Evolutionary conservation across 1,140 invertebrate species (phyloP), one percentile per base, ranked within the genome.

Genomic region (Harpegnathos saltator): DNA sequence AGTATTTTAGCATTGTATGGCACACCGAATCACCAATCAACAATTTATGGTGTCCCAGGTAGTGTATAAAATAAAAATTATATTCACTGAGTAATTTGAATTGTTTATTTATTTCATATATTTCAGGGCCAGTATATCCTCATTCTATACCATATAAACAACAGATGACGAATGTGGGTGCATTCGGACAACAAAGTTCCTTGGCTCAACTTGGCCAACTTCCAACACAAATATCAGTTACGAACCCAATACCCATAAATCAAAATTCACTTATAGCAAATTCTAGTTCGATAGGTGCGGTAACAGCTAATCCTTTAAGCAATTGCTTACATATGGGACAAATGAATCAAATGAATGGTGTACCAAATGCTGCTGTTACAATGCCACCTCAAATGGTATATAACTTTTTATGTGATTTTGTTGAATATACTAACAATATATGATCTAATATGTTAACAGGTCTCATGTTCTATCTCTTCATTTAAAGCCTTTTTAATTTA

Each of bases 1-100:
- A 99, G 98, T 91, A 99, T 99, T 94, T 94, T 99, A 91, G 98
- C 98, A 5, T 93, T 99, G 44, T 99, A 98, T 93, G 97, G 96
- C 84, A 97, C 92, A 58, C 89, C 92, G 0, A 92, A 71, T 86
- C 88, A 88, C 78, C 92, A 92, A 69, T 91, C 92, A 84, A 59
- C 89, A 2, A 87, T 92, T 61, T 93, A 92, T 69, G 90, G 89
- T 87, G 90, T 91, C 81, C 54, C 90, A 72, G 88, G 92, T 93
- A 87, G n/a, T 50, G 17, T 3, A 56, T 54, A n/a, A n/a, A n/a
- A n/a, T n/a, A n/a, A 44, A 74, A 14, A 48, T 65, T n/a, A 14
- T 65, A 65, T 63, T 48, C n/a, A 14, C 17, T 24, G 3, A 52
- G 17, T 56, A 7, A 22, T 33, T 0, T 1, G 33, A 69, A 26